A percentile compares a stretch with the other conserved stretches of the same genome.
phyloP scores from a whole-genome alignment of 2,888 invertebrate species.

The Chymomyza fuscimana region DNA sequence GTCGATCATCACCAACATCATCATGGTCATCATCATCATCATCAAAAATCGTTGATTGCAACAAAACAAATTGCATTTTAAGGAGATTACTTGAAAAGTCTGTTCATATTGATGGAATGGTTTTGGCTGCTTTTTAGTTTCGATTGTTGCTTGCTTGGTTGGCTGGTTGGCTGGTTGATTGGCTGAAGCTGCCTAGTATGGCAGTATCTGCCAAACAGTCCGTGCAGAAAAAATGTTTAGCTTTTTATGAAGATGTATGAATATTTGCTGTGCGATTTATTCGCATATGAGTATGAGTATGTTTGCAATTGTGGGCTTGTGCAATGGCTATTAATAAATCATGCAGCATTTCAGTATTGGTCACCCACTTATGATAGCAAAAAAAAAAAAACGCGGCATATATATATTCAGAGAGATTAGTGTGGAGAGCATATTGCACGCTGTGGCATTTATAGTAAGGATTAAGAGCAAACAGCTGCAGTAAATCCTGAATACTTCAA shows the following conservation, averaged over 20 bases:
- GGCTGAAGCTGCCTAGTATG: not conserved
- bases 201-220: not conserved
- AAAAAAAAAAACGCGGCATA: too few relatives aligned
- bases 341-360: conserved; percentile 48
- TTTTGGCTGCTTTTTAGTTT: not conserved
- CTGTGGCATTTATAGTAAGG: too few relatives aligned
- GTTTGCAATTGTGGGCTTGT: not conserved
- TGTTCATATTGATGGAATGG: conserved; percentile 8
- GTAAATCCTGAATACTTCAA: not conserved
- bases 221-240: not conserved
- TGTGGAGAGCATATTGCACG: not conserved
- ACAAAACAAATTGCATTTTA: conserved; percentile 74
- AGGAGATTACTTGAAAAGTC: conserved; percentile 57
- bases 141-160: not conserved
- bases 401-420: not conserved
- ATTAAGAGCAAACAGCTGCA: not conserved
- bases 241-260: conserved; percentile 6
- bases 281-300: conserved; percentile 11
- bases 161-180: not conserved
- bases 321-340: conserved; percentile 61
- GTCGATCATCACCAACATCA: conserved; percentile 56
- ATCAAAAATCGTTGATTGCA: conserved; percentile 74
- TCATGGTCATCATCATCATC: conserved; percentile 52
- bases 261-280: not conserved
- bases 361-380: not conserved